Base-by-base conservation (phyloP, 1,140 invertebrate species). In the Hycleus phaleratus region DNA sequence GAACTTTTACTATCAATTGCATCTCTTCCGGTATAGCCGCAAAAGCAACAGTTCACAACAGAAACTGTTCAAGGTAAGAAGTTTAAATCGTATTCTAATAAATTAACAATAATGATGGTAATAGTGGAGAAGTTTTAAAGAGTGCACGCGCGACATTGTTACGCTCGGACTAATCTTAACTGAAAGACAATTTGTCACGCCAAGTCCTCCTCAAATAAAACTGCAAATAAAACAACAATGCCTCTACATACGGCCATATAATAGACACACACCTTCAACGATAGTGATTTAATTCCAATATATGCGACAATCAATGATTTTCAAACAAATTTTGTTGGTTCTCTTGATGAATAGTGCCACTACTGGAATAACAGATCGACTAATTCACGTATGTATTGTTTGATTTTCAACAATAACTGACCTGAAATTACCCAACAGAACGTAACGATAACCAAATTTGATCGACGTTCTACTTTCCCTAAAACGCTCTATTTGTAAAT, bases 141-240 rank as follows among this genome's bases (percentile, higher is more conserved):
- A 32, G 32, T 32, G 7, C 32, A 32, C 43, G 51, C 51, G 51
- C 51, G 51, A 53, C 51, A 53, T 11, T 53, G 51, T 53, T 53
- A 25, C 51, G 26, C 51, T 25, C 51, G 51, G 51, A 44, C 43
- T 53, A 32, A 32, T 45, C 52, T 51, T 66, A 65, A 69, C 62
- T 69, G 63, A 59, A 64, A 61, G 70, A 69, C 65, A 67, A 71
- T 72, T 72, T 72, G 71, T 72, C 67, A 71, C 69, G 71, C 71
- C 64, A 71, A 32, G 32, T 32, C 4, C 4, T 32, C 26, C 7
- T 32, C 32, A 3, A 32, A 32, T 5, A 32, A 32, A 4, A 60
- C 47, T 62, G 62, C 60, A 64, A 66, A 63, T 61, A 62, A 63
- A 61, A 61, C 63, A 64, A 56, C 56, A 62, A 56, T 53, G 49